Evolutionary conservation across 2,888 invertebrate genomes (phyloP).

Genomic region (Cyclophora albipunctata): DNA sequence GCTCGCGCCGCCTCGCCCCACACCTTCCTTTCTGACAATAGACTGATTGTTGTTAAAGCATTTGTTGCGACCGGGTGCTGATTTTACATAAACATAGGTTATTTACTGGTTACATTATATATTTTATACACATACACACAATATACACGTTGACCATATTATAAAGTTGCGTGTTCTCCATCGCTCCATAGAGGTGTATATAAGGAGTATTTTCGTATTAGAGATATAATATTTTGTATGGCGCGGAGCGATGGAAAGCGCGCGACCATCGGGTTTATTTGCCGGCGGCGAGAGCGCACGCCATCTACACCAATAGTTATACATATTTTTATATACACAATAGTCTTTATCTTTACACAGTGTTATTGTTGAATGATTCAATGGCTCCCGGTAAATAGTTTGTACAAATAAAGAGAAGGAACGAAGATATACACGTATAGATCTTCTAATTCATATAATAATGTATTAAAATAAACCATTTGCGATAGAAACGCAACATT

Average conservation of each 20-base stretch:
- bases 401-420: constrained; percentile 57
- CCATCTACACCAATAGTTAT: constrained; percentile 54
- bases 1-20: constrained; percentile 27
- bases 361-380: constrained; percentile 72
- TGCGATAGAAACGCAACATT: neutral
- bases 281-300: constrained; percentile 37
- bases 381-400: constrained; percentile 72
- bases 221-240: constrained; percentile 60
- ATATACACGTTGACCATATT: constrained; percentile 59
- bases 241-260: constrained; percentile 40
- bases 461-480: constrained; percentile 26
- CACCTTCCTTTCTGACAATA: constrained; percentile 74
- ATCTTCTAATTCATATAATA: constrained; percentile 42
- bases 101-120: constrained; percentile 73
- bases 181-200: constrained; percentile 39
- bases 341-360: constrained; percentile 72
- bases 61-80: constrained; percentile 73
- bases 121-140: constrained; percentile 58
- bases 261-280: constrained; percentile 54
- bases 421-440: constrained; percentile 30
- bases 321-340: constrained; percentile 75
- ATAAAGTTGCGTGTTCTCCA: constrained; percentile 38
- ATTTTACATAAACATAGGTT: constrained; percentile 69
- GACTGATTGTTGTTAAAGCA: constrained; percentile 73
- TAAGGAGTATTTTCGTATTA: constrained; percentile 64